Base-by-base conservation (phyloP, 2,797 vertebrate genomes). In the Craterocephalus amniculus region DNA sequence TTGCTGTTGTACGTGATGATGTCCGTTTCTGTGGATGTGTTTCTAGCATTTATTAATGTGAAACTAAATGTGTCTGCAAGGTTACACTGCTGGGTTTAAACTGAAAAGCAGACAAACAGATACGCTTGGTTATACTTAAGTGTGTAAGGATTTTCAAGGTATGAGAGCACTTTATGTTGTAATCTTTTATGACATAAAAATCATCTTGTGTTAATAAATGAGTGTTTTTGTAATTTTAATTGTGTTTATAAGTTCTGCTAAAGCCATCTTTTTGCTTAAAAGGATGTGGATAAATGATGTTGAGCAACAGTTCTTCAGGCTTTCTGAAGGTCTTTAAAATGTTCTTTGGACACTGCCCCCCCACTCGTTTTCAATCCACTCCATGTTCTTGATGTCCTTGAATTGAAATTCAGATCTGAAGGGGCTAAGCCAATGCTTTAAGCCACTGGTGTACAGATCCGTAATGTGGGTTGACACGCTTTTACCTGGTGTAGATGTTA, bases 1-100 rank as follows among this genome's bases (percentile, higher is more conserved):
- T 59, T 38, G 52, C 69, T 76, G 40, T 34, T 74, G 58, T 58
- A 56, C 56, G 66, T 58, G 58, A 70, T 61, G 56, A 36, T 70
- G 56, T 61, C 22, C 56, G 52, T 55, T 51, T 49, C 0, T 51
- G 20, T 16, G 4, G 7, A 14, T 43, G 34, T 62, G n/a, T 49
- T n/a, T 32, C 12, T 49, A 10, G 31, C 68, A 11, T 38, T 56
- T 35, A 10, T 11, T n/a, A 29, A 27, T 32, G 35, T 54, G 12
- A 36, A 24, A 18, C 32, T 57, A 27, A 29, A 55, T 60, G 16
- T 29, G 12, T 52, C 24, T 14, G 58, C 26, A 66, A 10, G 10
- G 31, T 48, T 72, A 3, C 40, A 31, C 5, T 31, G 29, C 57
- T 67, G 24, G 49, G 67, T 24, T 48, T 26, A 45, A 75, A 51